A percentile compares a stretch with the other conserved stretches of the same genome.
These are phyloP conservation scores for Entomobrya proxima DNA, from an alignment of 2,888 invertebrate genomes.

Conservation along the genomic window DNA sequence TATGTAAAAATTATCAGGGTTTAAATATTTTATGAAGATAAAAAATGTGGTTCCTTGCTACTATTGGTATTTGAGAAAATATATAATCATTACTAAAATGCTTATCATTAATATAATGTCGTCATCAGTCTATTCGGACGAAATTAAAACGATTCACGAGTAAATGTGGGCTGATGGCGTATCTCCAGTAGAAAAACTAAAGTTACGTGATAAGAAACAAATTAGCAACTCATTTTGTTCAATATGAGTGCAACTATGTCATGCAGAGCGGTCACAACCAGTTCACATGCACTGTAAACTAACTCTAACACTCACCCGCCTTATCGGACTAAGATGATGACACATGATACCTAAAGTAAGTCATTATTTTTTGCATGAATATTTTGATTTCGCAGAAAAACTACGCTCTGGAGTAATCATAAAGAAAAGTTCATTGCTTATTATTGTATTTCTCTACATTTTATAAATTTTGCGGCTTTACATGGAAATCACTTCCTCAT, in stretches of 20 bases:
- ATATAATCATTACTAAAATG: not conserved
- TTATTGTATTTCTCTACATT: too few species aligned
- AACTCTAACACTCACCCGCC: too few species aligned
- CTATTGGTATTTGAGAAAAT: not conserved
- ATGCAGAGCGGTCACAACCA: not conserved
- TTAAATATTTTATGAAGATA: not conserved
- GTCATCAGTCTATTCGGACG: not conserved
- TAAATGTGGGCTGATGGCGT: slow-evolving; percentile 35
- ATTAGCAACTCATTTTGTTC: too few species aligned
- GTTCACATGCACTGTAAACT: slow-evolving; percentile 32
- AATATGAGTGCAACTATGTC: slow-evolving; percentile 3
- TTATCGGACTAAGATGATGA: too few species aligned
- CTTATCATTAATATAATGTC: slow-evolving; percentile 18
- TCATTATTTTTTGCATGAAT: too few species aligned
- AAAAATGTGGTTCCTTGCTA: not conserved
- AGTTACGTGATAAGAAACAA: not conserved
- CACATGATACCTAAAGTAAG: too few species aligned
- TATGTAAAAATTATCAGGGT: not conserved
- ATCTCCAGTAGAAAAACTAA: not conserved
- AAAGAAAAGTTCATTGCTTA: too few species aligned
- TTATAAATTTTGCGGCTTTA: too few species aligned
- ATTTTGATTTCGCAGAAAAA: too few species aligned
- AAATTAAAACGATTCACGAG: not conserved
- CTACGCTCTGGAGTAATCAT: too few species aligned
- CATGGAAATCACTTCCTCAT: too few species aligned